Percentiles rank a stretch among this genome's conserved stretches.
phyloP scores from a whole-genome alignment of 2,888 invertebrate genomes.

The Cetonia aurata region DNA sequence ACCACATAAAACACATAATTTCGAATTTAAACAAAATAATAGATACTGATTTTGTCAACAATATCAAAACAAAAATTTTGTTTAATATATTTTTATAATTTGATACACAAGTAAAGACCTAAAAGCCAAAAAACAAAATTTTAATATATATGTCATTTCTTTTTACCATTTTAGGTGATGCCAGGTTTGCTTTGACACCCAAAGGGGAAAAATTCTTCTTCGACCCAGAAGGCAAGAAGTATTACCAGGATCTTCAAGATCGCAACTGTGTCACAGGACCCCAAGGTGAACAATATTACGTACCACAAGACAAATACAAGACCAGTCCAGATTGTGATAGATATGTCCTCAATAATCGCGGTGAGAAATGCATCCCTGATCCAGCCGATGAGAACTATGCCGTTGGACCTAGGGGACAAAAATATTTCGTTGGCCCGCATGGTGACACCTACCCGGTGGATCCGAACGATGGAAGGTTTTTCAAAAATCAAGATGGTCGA shows the following conservation, averaged over 20 bases:
- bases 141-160: too few relatives aligned
- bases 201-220: conserved; percentile 41
- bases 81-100: too few relatives aligned
- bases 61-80: too few relatives aligned
- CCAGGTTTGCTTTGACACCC: conserved; percentile 33
- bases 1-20: too few relatives aligned
- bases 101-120: too few relatives aligned
- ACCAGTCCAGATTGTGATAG: conserved; percentile 36
- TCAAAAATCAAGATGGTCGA: conserved; percentile 24
- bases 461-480: conserved; percentile 39
- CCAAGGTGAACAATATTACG: conserved; percentile 36
- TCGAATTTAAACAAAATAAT: too few relatives aligned
- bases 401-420: conserved; percentile 36
- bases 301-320: conserved; percentile 41
- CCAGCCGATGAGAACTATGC: conserved; percentile 42
- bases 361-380: conserved; percentile 36
- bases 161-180: conserved; percentile 3
- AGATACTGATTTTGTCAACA: too few relatives aligned
- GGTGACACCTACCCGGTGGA: conserved; percentile 40
- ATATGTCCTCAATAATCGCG: conserved; percentile 27
- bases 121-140: too few relatives aligned
- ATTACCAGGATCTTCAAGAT: conserved; percentile 37
- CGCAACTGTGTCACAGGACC: conserved; percentile 39
- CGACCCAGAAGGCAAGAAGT: conserved; percentile 40
- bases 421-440: conserved; percentile 32